A percentile compares a stretch with the other conserved stretches of the same genome.
Evolutionary conservation across 92 coral and sea anemone species (phyloP).

Genomic region (Paragorgia papillata): DNA sequence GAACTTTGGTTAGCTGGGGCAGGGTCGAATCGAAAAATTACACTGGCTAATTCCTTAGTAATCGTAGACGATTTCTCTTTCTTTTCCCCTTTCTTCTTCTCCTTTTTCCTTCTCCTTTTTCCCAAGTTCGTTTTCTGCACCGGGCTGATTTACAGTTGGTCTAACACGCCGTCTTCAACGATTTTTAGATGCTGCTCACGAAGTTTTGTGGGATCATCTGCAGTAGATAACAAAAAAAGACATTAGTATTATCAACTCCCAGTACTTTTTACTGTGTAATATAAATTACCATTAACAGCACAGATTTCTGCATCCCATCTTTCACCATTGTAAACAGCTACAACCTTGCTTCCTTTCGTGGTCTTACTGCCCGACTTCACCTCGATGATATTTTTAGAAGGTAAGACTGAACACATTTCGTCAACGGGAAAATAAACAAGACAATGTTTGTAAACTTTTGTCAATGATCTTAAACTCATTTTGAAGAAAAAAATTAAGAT

Average conservation of each 20-base stretch:
- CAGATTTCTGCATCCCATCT: conserved; percentile 42
- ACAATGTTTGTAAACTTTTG: conserved; percentile 33
- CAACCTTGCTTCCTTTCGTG: conserved; percentile 39
- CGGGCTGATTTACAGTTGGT: conserved; percentile 3
- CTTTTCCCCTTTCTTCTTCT: no score
- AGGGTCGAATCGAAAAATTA: no score
- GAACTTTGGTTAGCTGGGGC: no score
- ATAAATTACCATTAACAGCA: conserved; percentile 43
- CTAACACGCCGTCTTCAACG: background rate
- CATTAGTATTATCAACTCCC: background rate
- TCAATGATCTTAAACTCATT: conserved; percentile 40
- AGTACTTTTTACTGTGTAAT: no score
- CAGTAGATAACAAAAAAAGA: background rate
- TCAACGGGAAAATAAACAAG: conserved; percentile 42
- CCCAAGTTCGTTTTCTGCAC: no score
- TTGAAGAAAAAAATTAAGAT: background rate
- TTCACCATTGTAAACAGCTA: conserved; percentile 37
- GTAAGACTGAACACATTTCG: conserved; percentile 31
- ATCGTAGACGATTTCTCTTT: no score
- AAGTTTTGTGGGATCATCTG: conserved; percentile 25
- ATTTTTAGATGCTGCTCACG: background rate
- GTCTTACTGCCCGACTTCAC: conserved; percentile 29
- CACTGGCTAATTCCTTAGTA: no score
- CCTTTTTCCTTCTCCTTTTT: no score
- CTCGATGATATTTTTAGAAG: conserved; percentile 34